Conservation (phyloP, 2,888 invertebrate genomes). For the Mesoligia furuncula region DNA sequence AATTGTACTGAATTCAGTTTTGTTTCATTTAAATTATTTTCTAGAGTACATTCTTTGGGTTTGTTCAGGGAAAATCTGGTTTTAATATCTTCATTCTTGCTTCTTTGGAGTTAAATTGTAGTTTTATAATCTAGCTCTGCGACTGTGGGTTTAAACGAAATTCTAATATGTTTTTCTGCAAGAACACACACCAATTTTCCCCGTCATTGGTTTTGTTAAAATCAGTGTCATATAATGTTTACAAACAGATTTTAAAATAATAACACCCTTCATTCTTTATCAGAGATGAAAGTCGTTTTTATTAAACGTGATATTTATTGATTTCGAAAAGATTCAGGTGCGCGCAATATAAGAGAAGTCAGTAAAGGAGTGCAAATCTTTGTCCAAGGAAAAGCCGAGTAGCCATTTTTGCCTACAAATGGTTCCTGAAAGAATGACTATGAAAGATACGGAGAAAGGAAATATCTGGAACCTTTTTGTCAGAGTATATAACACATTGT, state of each 20-base stretch:
- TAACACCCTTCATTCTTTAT: background rate
- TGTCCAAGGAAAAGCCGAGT: background rate
- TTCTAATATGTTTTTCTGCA: background rate
- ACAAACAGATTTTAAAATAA: background rate
- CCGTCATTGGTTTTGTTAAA: background rate
- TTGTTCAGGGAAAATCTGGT: conserved; percentile 25
- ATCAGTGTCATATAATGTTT: background rate
- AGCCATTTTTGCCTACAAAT: conserved; percentile 14
- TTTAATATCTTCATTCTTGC: conserved; percentile 40
- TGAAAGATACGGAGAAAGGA: conserved; percentile 11
- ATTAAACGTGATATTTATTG: background rate
- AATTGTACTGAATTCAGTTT: conserved; percentile 48
- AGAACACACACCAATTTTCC: background rate
- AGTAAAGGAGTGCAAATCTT: conserved; percentile 13
- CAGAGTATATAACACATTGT: conserved; percentile 33
- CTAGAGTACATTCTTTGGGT: conserved; percentile 32
- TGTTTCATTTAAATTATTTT: conserved; percentile 53
- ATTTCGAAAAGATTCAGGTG: background rate
- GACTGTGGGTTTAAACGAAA: background rate
- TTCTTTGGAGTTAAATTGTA: conserved; percentile 24
- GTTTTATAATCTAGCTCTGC: conserved; percentile 3
- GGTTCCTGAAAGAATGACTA: conserved; percentile 7
- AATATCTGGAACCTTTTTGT: conserved; percentile 36
- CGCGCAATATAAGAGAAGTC: background rate
- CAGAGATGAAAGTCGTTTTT: background rate